phyloP scores from a whole-genome alignment of 2,888 invertebrate genomes.

The Octonoba sinensis region DNA sequence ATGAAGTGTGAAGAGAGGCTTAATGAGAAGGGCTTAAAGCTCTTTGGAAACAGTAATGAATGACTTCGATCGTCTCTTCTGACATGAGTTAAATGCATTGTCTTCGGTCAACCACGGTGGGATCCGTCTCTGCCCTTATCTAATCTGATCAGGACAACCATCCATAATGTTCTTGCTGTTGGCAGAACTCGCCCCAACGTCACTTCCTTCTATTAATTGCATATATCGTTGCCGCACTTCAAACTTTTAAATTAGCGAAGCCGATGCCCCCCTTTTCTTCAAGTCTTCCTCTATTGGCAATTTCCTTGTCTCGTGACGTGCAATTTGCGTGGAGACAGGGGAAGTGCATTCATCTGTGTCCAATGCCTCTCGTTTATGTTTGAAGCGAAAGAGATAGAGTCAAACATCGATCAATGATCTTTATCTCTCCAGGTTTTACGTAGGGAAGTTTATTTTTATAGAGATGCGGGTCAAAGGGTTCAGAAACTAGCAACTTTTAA shows the following conservation, averaged over 20 bases:
- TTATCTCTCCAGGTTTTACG: neutral
- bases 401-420: neutral
- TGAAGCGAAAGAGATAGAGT: neutral
- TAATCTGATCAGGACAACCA: constrained; percentile 48
- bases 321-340: constrained; percentile 24
- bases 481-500: too few relatives aligned
- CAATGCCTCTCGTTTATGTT: neutral
- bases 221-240: constrained; percentile 19
- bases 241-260: constrained; percentile 42
- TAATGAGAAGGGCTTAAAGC: constrained; percentile 47
- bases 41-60: constrained; percentile 51
- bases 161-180: constrained; percentile 40
- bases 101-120: constrained; percentile 38
- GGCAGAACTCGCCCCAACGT: constrained; percentile 5
- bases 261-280: constrained; percentile 18
- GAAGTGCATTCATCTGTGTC: constrained; percentile 7
- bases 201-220: constrained; percentile 48
- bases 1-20: constrained; percentile 24
- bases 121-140: constrained; percentile 40
- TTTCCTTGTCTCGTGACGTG: constrained; percentile 13
- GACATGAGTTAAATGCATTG: constrained; percentile 38
- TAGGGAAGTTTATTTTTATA: too few relatives aligned
- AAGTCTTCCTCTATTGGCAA: constrained; percentile 27
- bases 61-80: constrained; percentile 31
- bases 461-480: too few relatives aligned